phyloP scores from a whole-genome alignment of 2,888 invertebrate species.

The Leucania comma region DNA sequence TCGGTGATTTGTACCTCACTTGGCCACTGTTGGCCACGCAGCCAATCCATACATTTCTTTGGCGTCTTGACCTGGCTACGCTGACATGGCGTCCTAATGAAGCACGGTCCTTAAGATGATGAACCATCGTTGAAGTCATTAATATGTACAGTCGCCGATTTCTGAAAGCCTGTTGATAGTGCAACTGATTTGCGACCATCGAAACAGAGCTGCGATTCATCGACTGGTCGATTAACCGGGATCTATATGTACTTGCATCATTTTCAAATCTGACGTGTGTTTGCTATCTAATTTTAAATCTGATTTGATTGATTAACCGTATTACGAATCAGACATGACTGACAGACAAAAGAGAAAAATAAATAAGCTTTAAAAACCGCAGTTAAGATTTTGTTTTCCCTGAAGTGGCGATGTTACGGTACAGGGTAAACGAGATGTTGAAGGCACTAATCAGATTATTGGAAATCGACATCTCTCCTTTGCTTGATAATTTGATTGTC shows the following conservation, averaged over 20 bases:
- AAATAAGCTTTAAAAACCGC: slow-evolving; percentile 2
- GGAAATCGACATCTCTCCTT: slow-evolving; percentile 3
- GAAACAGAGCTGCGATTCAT: too few relatives aligned
- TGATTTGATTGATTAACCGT: neutral
- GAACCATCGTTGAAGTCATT: neutral
- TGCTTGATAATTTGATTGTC: neutral
- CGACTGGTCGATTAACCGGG: too few relatives aligned
- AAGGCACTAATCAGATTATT: neutral
- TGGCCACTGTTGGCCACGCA: too few relatives aligned
- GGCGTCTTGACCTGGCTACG: too few relatives aligned
- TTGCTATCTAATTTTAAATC: neutral
- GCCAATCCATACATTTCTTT: too few relatives aligned
- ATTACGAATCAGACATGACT: neutral
- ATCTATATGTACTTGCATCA: neutral
- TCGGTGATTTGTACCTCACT: too few relatives aligned
- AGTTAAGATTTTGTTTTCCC: neutral
- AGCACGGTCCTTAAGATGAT: too few relatives aligned
- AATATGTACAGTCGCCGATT: neutral
- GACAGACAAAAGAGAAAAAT: neutral
- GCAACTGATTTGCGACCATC: too few relatives aligned
- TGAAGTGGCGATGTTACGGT: neutral
- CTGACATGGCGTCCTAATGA: too few relatives aligned
- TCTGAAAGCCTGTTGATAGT: neutral
- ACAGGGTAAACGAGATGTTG: neutral
- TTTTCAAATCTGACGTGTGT: neutral